These are phyloP conservation scores for Hoplodrina ambigua DNA, from an alignment of 2,888 invertebrate species.

Conservation along the genomic window DNA sequence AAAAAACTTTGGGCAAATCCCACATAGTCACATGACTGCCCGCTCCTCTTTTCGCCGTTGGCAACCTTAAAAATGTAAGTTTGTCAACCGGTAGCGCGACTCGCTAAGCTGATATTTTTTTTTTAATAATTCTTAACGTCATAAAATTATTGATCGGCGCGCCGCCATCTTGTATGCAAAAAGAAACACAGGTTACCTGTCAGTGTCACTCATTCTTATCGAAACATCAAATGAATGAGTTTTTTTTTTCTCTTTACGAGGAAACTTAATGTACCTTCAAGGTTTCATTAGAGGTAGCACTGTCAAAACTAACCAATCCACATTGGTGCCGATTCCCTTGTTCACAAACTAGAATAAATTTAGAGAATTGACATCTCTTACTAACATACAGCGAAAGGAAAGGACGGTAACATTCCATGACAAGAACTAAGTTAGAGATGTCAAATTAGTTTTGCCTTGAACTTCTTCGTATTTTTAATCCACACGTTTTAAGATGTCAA, in stretches of 20 bases:
- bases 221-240: slow-evolving; percentile 31
- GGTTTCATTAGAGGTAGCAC: not conserved
- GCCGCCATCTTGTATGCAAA: slow-evolving; percentile 55
- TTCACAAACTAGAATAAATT: too few species aligned
- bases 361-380: too few species aligned
- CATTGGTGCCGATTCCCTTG: too few species aligned
- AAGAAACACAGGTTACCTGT: slow-evolving; percentile 33
- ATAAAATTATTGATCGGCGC: slow-evolving; percentile 57
- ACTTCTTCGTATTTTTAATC: too few species aligned
- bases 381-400: too few species aligned
- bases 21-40: not conserved
- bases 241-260: not conserved
- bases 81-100: slow-evolving; percentile 30
- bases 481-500: too few species aligned
- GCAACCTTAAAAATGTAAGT: not conserved
- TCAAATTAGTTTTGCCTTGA: too few species aligned
- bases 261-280: not conserved
- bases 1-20: not conserved
- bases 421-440: too few species aligned
- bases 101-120: slow-evolving; percentile 9
- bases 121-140: slow-evolving; percentile 47
- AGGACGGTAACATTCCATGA: too few species aligned
- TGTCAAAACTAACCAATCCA: too few species aligned
- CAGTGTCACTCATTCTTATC: slow-evolving; percentile 45
- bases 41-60: not conserved